phyloP scores from a whole-genome alignment of 2,888 invertebrate genomes.

The Caprella mutica region DNA sequence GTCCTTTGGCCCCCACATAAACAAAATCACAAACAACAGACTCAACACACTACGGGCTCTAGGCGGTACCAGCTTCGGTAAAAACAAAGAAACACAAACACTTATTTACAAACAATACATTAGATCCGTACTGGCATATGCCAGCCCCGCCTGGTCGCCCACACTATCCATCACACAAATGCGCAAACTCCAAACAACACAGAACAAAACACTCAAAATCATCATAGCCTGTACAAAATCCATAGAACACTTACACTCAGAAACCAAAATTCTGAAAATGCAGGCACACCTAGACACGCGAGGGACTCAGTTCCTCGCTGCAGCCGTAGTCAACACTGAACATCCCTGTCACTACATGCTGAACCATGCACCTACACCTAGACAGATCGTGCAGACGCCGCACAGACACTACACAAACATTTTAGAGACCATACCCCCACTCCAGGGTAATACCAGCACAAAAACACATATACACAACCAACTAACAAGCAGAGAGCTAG shows the following conservation, averaged over 20 bases:
- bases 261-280: constrained; percentile 10
- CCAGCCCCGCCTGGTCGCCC: background rate
- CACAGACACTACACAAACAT: background rate
- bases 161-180: background rate
- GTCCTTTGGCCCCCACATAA: too few relatives aligned
- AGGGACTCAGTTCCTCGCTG: constrained; percentile 1
- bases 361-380: background rate
- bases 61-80: too few relatives aligned
- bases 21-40: too few relatives aligned
- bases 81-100: background rate
- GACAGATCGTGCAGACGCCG: background rate
- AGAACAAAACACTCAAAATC: background rate
- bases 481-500: background rate
- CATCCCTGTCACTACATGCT: background rate
- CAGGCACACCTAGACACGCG: constrained; percentile 2
- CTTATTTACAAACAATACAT: constrained; percentile 5
- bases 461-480: background rate
- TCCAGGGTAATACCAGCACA: background rate
- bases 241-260: constrained; percentile 10
- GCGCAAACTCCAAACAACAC: background rate
- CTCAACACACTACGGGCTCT: too few relatives aligned
- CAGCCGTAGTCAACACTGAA: background rate
- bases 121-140: background rate
- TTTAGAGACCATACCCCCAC: background rate
- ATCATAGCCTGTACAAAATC: constrained; percentile 7